Conservation (phyloP, 2,888 invertebrate species). For the Catocala sponsa region DNA sequence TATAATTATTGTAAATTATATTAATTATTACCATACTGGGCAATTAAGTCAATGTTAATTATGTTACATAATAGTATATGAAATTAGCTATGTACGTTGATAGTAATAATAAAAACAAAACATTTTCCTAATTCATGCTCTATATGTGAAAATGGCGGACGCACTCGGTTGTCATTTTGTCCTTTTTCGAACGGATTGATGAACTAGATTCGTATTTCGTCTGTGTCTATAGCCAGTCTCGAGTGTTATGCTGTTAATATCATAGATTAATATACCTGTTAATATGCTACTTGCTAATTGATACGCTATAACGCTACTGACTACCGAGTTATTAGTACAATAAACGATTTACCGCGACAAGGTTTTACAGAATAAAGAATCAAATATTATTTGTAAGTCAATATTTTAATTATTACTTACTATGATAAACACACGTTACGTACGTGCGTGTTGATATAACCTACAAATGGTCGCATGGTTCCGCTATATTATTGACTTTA, state of each 20-base stretch:
- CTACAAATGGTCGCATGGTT: conserved; percentile 7
- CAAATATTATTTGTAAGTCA: not conserved
- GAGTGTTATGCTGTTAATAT: too few species aligned
- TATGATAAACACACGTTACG: not conserved
- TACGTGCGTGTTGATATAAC: conserved; percentile 3
- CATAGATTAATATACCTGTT: too few species aligned
- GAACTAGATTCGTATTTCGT: conserved; percentile 32
- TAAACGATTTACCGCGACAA: not conserved
- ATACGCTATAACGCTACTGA: not conserved
- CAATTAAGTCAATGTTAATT: conserved; percentile 13
- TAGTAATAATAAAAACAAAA: conserved; percentile 23
- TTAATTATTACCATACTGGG: too few species aligned
- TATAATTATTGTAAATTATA: not conserved
- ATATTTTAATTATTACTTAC: not conserved
- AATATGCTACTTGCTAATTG: not conserved
- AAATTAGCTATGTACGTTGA: conserved; percentile 3
- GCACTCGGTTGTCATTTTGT: conserved; percentile 17
- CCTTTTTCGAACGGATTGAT: conserved; percentile 24
- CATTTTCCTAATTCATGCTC: conserved; percentile 3
- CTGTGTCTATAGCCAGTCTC: not conserved
- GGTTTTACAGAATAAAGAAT: not conserved
- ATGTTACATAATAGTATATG: conserved; percentile 29
- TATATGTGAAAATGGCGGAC: conserved; percentile 43
- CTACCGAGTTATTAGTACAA: not conserved
- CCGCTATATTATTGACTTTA: not conserved